These are phyloP conservation scores for Oophaga sylvatica DNA, from an alignment of 2,797 vertebrate species.

Conservation along the genomic window DNA sequence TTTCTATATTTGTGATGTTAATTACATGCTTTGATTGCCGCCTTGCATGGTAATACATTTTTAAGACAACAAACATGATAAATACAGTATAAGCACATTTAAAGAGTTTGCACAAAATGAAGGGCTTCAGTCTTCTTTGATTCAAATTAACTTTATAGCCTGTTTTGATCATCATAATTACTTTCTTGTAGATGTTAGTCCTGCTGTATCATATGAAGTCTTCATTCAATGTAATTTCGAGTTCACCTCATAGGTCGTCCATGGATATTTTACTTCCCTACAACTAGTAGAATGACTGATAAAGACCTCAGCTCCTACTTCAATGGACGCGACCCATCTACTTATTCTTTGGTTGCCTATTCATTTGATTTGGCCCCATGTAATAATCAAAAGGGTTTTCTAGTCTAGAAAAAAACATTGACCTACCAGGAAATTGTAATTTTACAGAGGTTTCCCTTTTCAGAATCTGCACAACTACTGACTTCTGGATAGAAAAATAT, in stretches of 20 bases:
- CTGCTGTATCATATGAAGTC: not conserved
- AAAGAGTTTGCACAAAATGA: not conserved
- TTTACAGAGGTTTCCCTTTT: no score
- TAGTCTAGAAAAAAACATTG: not conserved
- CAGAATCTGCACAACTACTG: no score
- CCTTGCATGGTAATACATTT: slow-evolving; percentile 9
- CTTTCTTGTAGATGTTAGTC: not conserved
- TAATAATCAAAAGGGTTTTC: not conserved
- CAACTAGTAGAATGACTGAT: not conserved
- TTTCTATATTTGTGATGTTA: slow-evolving; percentile 17
- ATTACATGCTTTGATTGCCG: slow-evolving; percentile 22
- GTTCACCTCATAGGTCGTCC: not conserved
- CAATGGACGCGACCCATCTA: not conserved
- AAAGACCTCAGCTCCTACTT: no score
- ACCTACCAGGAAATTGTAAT: no score
- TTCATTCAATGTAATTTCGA: no score
- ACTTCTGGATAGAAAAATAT: no score
- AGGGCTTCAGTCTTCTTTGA: not conserved
- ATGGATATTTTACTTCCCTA: not conserved
- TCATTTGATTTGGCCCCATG: not conserved
- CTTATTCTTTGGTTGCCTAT: not conserved
- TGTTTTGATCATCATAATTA: not conserved
- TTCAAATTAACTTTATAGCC: not conserved
- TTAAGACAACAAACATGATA: slow-evolving; percentile 5
- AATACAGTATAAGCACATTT: slow-evolving; percentile 8